Evolutionary conservation across 2,113 vertebrate genomes (phyloP), one percentile per base, ranked within the genome.

Genomic region (Bucco capensis): DNA sequence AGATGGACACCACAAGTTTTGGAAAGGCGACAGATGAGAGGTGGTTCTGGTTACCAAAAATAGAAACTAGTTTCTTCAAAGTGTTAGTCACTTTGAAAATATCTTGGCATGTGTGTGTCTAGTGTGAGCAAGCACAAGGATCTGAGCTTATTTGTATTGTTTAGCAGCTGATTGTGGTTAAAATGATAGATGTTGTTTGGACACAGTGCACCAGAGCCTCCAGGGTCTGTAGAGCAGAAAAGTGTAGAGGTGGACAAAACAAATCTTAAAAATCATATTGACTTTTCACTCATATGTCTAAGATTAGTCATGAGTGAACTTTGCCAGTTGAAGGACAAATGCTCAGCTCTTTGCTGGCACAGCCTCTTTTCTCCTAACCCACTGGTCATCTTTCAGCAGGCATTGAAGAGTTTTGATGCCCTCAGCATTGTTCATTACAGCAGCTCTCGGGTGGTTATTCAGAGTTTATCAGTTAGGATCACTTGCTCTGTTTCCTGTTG

Each of bases 391-490:
- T 81, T 92, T 40, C 22, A 4, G 61, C 49, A 81, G 23, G 38
- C 2, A 0, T 14, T n/a, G 51, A 66, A 58, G 50, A 64, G 19
- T 66, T 91, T 54, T 60, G 42, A 60, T 2, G 1, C 33, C 69
- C 27, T 17, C 3, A 4, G 35, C 37, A 67, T 47, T 77, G 64
- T 47, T 89, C 35, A 8, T 64, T 77, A 25, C 38, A 44, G 56
- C 24, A 44, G 50, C n/a, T 76, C 60, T 86, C 0, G 0, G 27
- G 44, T 42, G 31, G 12, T 69, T 86, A 38, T 62, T 83, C 73
- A 47, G n/a, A 67, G 27, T 79, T 89, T 72, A 86, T 92, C 80
- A 92, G 93, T 66, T 93, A 57, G 0, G 18, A 95, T 67, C 67
- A 8, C 38, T 89, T 70, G n/a, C 38, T 89, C 69, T 2, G 0